Evolutionary conservation across 2,888 invertebrate genomes (phyloP), one percentile per base, ranked within the genome.

Genomic region (Leucophenga maculata): DNA sequence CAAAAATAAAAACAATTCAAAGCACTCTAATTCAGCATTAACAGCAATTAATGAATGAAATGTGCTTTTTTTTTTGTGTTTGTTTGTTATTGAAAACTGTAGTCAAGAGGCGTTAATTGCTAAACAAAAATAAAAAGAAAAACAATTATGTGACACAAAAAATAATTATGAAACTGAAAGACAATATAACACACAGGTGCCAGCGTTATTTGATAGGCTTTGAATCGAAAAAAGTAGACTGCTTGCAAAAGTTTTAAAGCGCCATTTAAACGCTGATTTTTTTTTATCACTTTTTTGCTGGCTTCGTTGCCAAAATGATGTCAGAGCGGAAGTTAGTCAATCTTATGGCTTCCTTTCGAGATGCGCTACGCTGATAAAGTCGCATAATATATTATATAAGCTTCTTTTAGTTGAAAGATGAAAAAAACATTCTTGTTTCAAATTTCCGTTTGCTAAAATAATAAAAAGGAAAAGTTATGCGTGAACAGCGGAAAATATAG

Each of bases 251-350:
- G 44, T 60, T 22, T 26, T n/a, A 60, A 32, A 32, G 11, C 39
- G 39, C 11, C 11, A 11, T 39, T 11, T 9, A 55, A 55, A 14
- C 55, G 20, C 32, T 59, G 1, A 20, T 32, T 39, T 39, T 39
- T 39, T 60, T 14, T 59, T 26, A 32, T 13, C 26, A 11, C 11
- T 26, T 13, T 57, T 57, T 26, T 54, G 22, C 55, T 55, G 16
- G 26, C 4, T 26, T 2, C 26, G 26, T 26, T 26, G 3, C 26
- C 20, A 16, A 20, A 48, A 48, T 64, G 48, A 64, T 64, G 62
- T 64, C 62, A 64, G 32, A 18, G 62, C 62, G 62, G 62, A 64
- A 64, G 62, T 64, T 64, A 22, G 18, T 46, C 48, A 46, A 64
- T 46, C 46, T 64, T 46, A 46, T 64, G 48, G 48, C 62, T 20